phyloP scores from a whole-genome alignment of 2,797 vertebrate genomes.

The Clarias pachynema region DNA sequence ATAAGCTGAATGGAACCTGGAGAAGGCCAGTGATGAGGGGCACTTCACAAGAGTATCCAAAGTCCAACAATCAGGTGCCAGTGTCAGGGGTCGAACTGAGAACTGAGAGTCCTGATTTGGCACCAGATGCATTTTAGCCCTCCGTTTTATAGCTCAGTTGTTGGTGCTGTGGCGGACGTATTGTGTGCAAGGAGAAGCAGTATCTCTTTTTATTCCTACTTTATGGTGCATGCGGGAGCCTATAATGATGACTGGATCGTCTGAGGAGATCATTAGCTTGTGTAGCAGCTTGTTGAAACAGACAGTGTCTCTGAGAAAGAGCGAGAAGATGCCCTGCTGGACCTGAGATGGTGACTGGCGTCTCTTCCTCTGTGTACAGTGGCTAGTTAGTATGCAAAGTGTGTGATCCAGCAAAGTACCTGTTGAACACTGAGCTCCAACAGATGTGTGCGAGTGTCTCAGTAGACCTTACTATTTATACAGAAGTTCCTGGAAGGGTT shows the following conservation, averaged over 20 bases:
- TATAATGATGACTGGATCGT: slow-evolving; percentile 1
- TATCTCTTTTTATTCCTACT: background rate
- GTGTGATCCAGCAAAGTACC: slow-evolving; percentile 39
- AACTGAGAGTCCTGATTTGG: background rate
- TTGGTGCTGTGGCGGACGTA: background rate
- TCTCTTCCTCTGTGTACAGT: background rate
- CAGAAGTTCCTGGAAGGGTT: background rate
- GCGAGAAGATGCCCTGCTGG: slow-evolving; percentile 4
- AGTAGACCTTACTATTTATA: slow-evolving; percentile 28
- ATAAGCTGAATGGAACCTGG: background rate
- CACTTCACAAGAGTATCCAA: background rate
- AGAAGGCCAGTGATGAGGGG: background rate
- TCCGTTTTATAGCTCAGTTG: background rate
- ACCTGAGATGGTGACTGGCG: slow-evolving; percentile 7
- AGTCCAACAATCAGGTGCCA: background rate
- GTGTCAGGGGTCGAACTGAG: background rate
- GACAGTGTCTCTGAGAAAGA: background rate
- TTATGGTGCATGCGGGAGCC: slow-evolving; percentile 9
- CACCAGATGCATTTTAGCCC: background rate
- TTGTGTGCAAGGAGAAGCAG: background rate
- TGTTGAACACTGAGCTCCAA: slow-evolving; percentile 37
- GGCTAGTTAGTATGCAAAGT: slow-evolving; percentile 39
- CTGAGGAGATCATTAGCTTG: slow-evolving; percentile 23
- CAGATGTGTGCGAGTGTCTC: slow-evolving; percentile 29
- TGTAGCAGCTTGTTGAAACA: slow-evolving; percentile 2